phyloP scores from a whole-genome alignment of 2,888 invertebrate species.

The Lomographa bimaculata region DNA sequence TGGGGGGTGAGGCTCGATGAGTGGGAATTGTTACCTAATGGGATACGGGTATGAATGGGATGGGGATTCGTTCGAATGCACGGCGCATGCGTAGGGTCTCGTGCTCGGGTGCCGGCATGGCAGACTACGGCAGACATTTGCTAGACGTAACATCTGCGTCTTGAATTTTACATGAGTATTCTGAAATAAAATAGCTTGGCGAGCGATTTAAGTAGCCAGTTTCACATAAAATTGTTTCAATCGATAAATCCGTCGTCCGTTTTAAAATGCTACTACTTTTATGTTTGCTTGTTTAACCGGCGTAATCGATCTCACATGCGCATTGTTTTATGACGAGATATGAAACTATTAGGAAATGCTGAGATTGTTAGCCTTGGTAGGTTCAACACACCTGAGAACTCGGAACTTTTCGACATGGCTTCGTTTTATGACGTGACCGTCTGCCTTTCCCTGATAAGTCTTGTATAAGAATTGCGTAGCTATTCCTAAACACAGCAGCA shows the following conservation, averaged over 20 bases:
- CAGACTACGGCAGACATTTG: constrained; percentile 8
- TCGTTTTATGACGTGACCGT: too few relatives aligned
- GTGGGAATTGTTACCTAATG: constrained; percentile 44
- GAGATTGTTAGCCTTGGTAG: constrained; percentile 9
- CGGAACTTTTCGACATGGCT: too few relatives aligned
- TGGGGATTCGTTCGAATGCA: constrained; percentile 44
- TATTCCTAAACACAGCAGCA: too few relatives aligned
- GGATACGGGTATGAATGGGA: constrained; percentile 48
- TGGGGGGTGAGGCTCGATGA: constrained; percentile 35
- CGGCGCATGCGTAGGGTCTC: constrained; percentile 53
- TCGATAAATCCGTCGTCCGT: constrained; percentile 10
- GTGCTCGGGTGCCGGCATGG: not conserved
- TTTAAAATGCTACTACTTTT: not conserved
- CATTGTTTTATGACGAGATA: not conserved
- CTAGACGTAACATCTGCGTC: constrained; percentile 11
- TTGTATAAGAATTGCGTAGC: too few relatives aligned
- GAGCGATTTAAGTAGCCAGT: too few relatives aligned
- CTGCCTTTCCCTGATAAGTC: too few relatives aligned
- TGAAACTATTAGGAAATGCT: constrained; percentile 7
- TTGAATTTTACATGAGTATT: not conserved
- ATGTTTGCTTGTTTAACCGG: constrained; percentile 1
- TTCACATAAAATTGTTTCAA: too few relatives aligned
- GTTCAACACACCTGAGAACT: constrained; percentile 3
- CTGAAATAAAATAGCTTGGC: too few relatives aligned
- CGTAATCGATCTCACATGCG: constrained; percentile 9